These are phyloP conservation scores for Furcifer pardalis DNA, from an alignment of 2,797 vertebrate genomes.

Conservation along the genomic window DNA sequence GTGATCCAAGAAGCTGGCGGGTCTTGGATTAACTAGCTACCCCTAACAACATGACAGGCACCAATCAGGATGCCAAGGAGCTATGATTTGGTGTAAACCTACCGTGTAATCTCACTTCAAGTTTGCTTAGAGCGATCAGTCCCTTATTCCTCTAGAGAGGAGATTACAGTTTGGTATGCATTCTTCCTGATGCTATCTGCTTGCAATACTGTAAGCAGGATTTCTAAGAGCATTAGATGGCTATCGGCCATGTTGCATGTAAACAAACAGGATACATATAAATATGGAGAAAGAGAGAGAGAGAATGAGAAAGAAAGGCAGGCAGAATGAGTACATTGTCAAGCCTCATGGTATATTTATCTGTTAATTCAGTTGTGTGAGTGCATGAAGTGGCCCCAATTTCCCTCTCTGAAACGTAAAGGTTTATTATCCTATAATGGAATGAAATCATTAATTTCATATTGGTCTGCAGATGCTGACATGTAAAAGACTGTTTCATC, in stretches of 20 bases:
- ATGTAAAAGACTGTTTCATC: slow-evolving; percentile 65
- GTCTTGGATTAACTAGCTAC: slow-evolving; percentile 38
- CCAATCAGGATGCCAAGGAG: not conserved
- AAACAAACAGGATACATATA: slow-evolving; percentile 57
- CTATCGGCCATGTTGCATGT: slow-evolving; percentile 28
- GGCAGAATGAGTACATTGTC: slow-evolving; percentile 4
- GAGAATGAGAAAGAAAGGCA: slow-evolving; percentile 27
- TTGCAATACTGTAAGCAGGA: slow-evolving; percentile 44
- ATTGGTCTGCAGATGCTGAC: slow-evolving; percentile 53
- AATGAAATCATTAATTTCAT: slow-evolving; percentile 67
- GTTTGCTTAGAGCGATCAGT: slow-evolving; percentile 20
- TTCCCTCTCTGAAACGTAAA: slow-evolving; percentile 55
- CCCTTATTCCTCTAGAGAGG: slow-evolving; percentile 34
- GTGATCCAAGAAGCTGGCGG: slow-evolving; percentile 35
- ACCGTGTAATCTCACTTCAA: rapidly evolving
- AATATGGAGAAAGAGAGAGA: slow-evolving; percentile 16
- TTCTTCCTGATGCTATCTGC: slow-evolving; percentile 28
- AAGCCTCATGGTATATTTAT: slow-evolving; percentile 58
- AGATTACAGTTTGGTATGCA: slow-evolving; percentile 35
- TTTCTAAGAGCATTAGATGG: slow-evolving; percentile 49
- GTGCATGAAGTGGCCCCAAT: slow-evolving; percentile 49
- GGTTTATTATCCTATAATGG: slow-evolving; percentile 64
- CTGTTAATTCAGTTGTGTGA: slow-evolving; percentile 42
- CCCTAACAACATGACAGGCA: slow-evolving; percentile 16
- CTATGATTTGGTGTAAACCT: slow-evolving; percentile 29